Conservation (phyloP, 2,113 vertebrate species). For the Notechis scutatus region DNA sequence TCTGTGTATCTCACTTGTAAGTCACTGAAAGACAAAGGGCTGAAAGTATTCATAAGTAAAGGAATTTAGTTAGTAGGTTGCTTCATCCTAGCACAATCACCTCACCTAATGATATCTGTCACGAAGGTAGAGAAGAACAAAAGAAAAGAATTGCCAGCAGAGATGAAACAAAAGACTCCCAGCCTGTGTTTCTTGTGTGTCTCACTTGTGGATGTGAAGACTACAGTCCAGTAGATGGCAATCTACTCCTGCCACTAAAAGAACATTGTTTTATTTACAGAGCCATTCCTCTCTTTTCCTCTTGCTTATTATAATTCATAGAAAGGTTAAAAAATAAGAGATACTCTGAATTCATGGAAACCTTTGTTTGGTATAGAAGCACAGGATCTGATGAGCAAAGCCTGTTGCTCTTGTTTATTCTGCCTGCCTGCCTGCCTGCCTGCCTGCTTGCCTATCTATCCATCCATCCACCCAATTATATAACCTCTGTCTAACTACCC, state of each 20-base stretch:
- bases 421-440: background rate
- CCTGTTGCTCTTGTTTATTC: conserved; percentile 54
- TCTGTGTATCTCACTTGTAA: background rate
- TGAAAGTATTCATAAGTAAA: background rate
- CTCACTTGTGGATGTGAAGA: conserved; percentile 3
- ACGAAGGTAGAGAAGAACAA: background rate
- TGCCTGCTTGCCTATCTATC: background rate
- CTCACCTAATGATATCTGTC: conserved; percentile 12
- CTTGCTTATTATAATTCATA: conserved; percentile 63
- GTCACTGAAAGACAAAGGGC: background rate
- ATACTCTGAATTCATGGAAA: conserved; percentile 66
- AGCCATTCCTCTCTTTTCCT: conserved; percentile 22
- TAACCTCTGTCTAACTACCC: too few species aligned
- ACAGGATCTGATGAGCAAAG: conserved; percentile 56
- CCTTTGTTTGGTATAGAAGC: conserved; percentile 70
- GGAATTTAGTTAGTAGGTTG: background rate
- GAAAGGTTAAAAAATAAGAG: conserved; percentile 57
- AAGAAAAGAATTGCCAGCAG: background rate
- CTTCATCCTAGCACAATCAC: background rate
- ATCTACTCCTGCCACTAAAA: conserved; percentile 50
- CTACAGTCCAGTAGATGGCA: conserved; percentile 68
- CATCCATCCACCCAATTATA: too few species aligned
- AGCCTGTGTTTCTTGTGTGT: background rate
- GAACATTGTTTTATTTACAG: conserved; percentile 2
- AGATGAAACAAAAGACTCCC: conserved; percentile 14